These are phyloP conservation scores for Drosophila willistoni DNA, from an alignment of 1,140 invertebrate genomes.

Conservation along the genomic window DNA sequence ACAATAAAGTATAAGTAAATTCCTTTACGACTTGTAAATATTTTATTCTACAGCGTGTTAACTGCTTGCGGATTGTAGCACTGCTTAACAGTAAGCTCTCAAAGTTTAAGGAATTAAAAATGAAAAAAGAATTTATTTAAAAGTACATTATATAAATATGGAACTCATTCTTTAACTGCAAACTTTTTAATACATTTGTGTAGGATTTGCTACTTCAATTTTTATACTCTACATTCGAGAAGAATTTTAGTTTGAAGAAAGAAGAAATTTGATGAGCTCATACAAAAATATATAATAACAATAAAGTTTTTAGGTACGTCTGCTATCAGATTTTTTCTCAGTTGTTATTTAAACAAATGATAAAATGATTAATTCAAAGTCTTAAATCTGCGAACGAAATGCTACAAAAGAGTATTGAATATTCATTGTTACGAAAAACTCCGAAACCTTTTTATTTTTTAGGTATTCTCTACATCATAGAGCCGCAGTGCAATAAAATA, in stretches of 20 bases:
- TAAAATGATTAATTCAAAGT: too few species aligned
- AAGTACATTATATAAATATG: not conserved
- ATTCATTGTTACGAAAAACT: too few species aligned
- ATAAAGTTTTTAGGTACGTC: too few species aligned
- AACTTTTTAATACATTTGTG: not conserved
- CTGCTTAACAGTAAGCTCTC: not conserved
- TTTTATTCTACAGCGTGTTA: not conserved
- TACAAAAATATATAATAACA: too few species aligned
- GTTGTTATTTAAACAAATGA: too few species aligned
- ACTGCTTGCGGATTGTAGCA: not conserved
- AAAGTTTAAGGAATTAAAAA: not conserved
- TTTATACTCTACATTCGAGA: not conserved
- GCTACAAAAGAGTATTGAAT: too few species aligned
- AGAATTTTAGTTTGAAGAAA: not conserved
- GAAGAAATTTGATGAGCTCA: too few species aligned
- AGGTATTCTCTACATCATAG: conserved; percentile 27
- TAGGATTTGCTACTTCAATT: not conserved
- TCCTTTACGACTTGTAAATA: conserved; percentile 9
- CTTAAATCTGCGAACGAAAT: too few species aligned
- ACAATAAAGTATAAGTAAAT: not conserved
- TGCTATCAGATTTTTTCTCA: too few species aligned
- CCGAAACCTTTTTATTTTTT: not conserved
- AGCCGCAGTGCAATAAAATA: conserved; percentile 31
- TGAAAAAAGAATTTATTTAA: not conserved
- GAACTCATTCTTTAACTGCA: not conserved